phyloP scores from a whole-genome alignment of 2,888 invertebrate genomes.

The Leptopilina myrica region DNA sequence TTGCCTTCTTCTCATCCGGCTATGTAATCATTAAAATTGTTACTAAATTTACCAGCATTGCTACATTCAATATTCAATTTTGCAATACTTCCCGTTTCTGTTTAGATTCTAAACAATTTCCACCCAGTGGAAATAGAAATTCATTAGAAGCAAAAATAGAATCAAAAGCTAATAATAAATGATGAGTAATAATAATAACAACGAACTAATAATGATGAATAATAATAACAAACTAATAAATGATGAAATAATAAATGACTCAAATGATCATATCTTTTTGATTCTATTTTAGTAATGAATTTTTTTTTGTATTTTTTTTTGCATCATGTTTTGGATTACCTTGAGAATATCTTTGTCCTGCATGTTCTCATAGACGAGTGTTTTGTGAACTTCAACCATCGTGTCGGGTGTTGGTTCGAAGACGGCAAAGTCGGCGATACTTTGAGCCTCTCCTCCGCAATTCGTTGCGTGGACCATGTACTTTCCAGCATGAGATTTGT shows the following conservation, averaged over 20 bases:
- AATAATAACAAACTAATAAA: no score
- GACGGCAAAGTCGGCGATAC: constrained; percentile 87
- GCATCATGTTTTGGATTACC: constrained; percentile 57
- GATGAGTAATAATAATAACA: no score
- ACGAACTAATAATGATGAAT: no score
- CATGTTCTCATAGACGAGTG: constrained; percentile 81
- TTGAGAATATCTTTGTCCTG: constrained; percentile 71
- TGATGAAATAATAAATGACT: no score
- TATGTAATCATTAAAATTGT: constrained; percentile 54
- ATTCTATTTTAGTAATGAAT: neutral
- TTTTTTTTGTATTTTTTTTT: neutral
- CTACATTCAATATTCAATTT: no score
- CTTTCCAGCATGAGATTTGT: constrained; percentile 84
- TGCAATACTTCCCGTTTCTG: neutral
- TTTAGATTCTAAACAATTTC: no score
- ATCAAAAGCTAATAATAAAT: no score
- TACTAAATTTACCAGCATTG: constrained; percentile 19
- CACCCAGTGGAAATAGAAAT: no score
- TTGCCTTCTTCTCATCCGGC: constrained; percentile 69
- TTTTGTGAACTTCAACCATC: constrained; percentile 83
- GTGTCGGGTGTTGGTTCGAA: constrained; percentile 84
- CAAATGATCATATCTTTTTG: no score
- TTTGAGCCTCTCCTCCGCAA: constrained; percentile 88
- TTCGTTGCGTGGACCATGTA: constrained; percentile 87
- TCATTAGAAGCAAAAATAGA: no score